Evolutionary conservation across 2,797 vertebrate genomes (phyloP).

Genomic region (Lerista edwardsae): DNA sequence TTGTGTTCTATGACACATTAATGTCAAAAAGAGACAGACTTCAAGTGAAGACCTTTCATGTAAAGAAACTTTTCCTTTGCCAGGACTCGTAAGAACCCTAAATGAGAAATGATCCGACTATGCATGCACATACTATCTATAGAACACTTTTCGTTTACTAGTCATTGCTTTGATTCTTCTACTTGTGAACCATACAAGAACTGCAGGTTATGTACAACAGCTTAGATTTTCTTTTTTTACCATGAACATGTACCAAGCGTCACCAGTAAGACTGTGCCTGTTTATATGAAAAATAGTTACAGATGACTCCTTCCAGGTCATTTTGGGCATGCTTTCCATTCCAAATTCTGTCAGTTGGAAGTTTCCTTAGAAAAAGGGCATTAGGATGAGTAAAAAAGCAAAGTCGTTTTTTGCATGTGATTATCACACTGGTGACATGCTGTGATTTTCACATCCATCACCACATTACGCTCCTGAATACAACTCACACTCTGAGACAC

Average conservation of each 20-base stretch:
- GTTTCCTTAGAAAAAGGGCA: conserved; percentile 1
- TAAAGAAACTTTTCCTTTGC: background rate
- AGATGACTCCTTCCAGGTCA: background rate
- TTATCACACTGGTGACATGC: background rate
- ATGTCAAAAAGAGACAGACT: background rate
- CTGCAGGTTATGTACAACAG: background rate
- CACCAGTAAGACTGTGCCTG: background rate
- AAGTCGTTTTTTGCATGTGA: background rate
- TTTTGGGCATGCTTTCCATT: background rate
- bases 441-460: background rate
- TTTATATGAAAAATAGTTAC: background rate
- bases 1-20: too few species aligned
- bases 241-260: background rate
- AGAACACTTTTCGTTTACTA: background rate
- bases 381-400: background rate
- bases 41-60: background rate
- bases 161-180: too few species aligned
- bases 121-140: background rate
- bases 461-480: background rate
- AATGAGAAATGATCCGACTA: background rate
- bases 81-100: background rate
- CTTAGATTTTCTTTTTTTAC: conserved; percentile 23
- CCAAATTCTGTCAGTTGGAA: background rate
- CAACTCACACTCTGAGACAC: background rate
- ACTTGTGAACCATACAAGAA: background rate